Percentiles rank a stretch among this genome's conserved stretches.
Conservation (phyloP, 1,140 invertebrate species). For the Drosophila hydei region DNA sequence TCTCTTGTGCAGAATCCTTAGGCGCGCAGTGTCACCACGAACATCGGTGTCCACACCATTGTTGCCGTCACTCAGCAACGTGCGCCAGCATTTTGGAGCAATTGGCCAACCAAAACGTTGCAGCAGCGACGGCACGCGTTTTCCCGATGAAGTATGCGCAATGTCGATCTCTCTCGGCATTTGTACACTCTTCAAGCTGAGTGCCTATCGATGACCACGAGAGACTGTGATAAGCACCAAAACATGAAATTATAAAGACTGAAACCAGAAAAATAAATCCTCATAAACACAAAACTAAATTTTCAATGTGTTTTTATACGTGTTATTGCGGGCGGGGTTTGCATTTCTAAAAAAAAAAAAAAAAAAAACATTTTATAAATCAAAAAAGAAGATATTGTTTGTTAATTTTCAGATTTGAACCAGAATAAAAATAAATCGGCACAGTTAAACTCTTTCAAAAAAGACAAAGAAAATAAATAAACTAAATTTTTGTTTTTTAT, state of each 20-base stretch:
- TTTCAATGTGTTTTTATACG: background rate
- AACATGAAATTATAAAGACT: constrained; percentile 44
- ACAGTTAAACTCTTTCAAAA: too few species aligned
- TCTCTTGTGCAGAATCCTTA: constrained; percentile 62
- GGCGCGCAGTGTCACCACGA: constrained; percentile 49
- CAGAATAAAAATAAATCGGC: too few species aligned
- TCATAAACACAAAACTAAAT: constrained; percentile 6
- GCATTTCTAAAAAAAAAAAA: too few species aligned
- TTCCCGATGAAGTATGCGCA: constrained; percentile 28
- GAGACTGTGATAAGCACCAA: constrained; percentile 13
- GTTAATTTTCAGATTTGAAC: too few species aligned
- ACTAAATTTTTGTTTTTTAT: too few species aligned
- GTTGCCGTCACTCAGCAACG: constrained; percentile 23
- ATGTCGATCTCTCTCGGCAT: background rate
- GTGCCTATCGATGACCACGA: constrained; percentile 64
- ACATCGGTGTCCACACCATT: constrained; percentile 21
- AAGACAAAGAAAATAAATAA: too few species aligned
- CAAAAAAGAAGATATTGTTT: too few species aligned
- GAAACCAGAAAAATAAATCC: constrained; percentile 46
- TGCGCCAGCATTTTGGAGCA: constrained; percentile 46
- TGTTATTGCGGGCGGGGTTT: background rate
- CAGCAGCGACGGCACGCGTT: constrained; percentile 32
- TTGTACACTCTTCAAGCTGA: constrained; percentile 27
- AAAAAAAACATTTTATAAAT: too few species aligned
- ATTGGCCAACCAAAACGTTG: constrained; percentile 29